These are phyloP conservation scores for Limenitis camilla DNA, from an alignment of 2,888 invertebrate genomes.

Conservation along the genomic window DNA sequence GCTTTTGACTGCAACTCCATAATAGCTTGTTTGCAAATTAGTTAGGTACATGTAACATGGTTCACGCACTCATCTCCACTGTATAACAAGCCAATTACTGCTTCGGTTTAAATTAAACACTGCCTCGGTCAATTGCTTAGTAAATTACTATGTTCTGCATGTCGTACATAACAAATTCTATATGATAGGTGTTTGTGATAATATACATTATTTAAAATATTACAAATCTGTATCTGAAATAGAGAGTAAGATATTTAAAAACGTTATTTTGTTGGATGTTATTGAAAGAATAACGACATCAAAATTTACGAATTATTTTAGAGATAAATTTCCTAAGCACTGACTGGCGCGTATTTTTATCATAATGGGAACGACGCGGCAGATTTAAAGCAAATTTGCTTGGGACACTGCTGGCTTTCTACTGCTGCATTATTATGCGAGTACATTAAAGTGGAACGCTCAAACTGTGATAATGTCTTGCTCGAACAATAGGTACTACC, in stretches of 20 bases:
- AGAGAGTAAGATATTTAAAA: no score
- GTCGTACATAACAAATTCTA: not conserved
- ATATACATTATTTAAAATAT: not conserved
- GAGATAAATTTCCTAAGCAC: constrained; percentile 28
- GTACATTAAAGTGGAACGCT: constrained; percentile 19
- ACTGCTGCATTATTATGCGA: constrained; percentile 26
- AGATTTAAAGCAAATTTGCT: constrained; percentile 25
- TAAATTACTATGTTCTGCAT: not conserved
- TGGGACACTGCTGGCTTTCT: constrained; percentile 23
- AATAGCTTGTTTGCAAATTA: constrained; percentile 64
- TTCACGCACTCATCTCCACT: constrained; percentile 14
- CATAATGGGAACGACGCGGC: constrained; percentile 21
- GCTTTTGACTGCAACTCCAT: constrained; percentile 56
- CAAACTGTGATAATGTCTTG: constrained; percentile 19
- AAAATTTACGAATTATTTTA: constrained; percentile 6
- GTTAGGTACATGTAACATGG: constrained; percentile 38
- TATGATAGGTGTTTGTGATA: not conserved
- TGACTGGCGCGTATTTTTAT: constrained; percentile 22
- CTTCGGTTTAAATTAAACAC: constrained; percentile 25
- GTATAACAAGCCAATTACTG: constrained; percentile 22
- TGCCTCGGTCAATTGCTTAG: constrained; percentile 7
- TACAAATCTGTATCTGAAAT: no score
- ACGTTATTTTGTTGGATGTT: no score
- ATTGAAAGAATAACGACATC: not conserved
- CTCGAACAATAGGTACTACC: constrained; percentile 11